Conservation (phyloP, 2,797 vertebrate species). For the Kryptopterus vitreolus region DNA sequence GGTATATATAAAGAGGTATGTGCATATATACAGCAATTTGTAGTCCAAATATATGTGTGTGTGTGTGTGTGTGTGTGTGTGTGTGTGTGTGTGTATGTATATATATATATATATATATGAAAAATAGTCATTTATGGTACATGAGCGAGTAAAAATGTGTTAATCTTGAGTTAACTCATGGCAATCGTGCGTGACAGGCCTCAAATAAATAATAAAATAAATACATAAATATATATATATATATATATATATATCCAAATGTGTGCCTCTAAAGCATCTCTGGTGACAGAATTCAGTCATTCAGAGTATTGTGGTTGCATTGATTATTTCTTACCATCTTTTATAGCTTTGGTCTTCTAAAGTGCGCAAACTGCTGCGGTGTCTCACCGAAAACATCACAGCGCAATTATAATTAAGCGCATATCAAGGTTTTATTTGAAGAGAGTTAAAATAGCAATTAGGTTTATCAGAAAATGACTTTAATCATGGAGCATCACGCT, state of each 20-base stretch:
- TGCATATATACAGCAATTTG: too few species aligned
- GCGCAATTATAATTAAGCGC: slow-evolving; percentile 10
- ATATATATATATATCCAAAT: neutral
- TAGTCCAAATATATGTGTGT: too few species aligned
- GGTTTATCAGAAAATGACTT: slow-evolving; percentile 16
- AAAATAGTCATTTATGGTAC: too few species aligned
- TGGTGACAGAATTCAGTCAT: slow-evolving; percentile 3
- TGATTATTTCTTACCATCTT: slow-evolving; percentile 16
- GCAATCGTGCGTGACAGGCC: too few species aligned
- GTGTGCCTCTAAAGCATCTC: neutral
- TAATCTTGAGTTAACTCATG: too few species aligned
- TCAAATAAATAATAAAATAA: too few species aligned
- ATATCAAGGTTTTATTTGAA: slow-evolving; percentile 14
- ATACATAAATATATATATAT: too few species aligned
- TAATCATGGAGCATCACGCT: slow-evolving; percentile 3
- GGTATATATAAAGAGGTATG: too few species aligned
- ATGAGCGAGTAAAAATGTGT: too few species aligned
- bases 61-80: too few species aligned
- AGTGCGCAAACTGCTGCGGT: neutral
- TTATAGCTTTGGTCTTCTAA: neutral
- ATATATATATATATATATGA: too few species aligned
- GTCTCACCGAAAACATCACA: slow-evolving; percentile 10
- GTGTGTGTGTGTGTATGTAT: too few species aligned
- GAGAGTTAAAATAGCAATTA: slow-evolving; percentile 27
- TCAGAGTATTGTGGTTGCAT: slow-evolving; percentile 7